A percentile compares a stretch with the other conserved stretches of the same genome.
These are phyloP conservation scores for Cheirogaleus major DNA, from an alignment of 2,797 vertebrate species.

Conservation along the genomic window DNA sequence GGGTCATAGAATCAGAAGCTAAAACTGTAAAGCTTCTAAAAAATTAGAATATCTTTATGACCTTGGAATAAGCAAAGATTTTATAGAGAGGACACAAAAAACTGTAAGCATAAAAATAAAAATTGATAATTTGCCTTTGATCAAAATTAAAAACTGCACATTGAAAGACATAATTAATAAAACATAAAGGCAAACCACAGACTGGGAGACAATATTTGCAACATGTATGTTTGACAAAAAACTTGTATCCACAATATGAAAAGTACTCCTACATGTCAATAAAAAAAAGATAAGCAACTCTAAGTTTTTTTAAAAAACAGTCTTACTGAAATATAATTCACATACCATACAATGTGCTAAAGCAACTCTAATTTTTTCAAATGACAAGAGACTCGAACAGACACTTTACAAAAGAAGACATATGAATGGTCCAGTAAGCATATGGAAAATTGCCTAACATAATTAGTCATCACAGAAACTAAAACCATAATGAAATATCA, in stretches of 20 bases:
- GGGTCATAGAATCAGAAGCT: slow-evolving; percentile 2
- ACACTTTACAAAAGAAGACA: not conserved
- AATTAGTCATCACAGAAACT: not conserved
- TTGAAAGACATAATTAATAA: not conserved
- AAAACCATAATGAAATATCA: not conserved
- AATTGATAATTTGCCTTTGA: not conserved
- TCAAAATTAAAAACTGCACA: not conserved
- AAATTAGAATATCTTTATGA: not conserved
- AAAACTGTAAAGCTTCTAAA: not conserved
- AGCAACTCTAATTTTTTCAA: not conserved
- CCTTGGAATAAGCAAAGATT: not conserved
- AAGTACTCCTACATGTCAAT: not conserved
- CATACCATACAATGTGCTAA: too few species aligned
- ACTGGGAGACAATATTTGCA: not conserved
- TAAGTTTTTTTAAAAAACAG: not conserved
- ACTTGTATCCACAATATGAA: not conserved
- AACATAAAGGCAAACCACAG: slow-evolving; percentile 5
- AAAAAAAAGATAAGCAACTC: not conserved
- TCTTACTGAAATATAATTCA: too few species aligned
- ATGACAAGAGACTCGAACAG: not conserved
- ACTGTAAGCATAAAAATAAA: not conserved
- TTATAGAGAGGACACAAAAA: not conserved
- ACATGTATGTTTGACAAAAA: not conserved
- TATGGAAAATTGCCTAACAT: not conserved
- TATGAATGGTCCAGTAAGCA: not conserved